Base-by-base conservation (phyloP, 2,797 vertebrate genomes). In the Allobates femoralis region DNA sequence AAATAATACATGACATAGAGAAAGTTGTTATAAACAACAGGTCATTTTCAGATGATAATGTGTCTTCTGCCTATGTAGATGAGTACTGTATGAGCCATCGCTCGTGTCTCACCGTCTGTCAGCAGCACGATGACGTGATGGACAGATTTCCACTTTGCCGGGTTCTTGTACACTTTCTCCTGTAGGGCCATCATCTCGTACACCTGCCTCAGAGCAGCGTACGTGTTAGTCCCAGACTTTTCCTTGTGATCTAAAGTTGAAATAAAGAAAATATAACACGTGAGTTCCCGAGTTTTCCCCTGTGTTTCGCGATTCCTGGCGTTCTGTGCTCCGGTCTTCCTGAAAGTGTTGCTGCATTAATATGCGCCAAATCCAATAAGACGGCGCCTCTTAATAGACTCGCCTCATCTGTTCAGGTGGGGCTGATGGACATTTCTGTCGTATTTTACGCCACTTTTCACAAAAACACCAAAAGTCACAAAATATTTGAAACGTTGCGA, bases 71-170 rank as follows among this genome's bases (percentile, higher is more conserved):
- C n/a, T 58, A 21, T 58, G 56, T n/a, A 58, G 56, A 41, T 73
- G 7, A 41, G 21, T 21, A 3, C 10, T 41, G 5, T 23, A 3
- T 3, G 16, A 26, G 3, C 14, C 60, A 30, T 14, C 30, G n/a
- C 2, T 66, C 15, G 11, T 53, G 6, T 58, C 91, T 93, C 91
- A 97, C 97, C 97, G 0, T 98, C 97, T 0, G 96, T 97, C 89
- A 95, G 89, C 21, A 97, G 94, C 87, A 98, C 91, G 85, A 98
- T 94, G 88, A 95, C 92, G 0, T 97, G 96, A 75, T 96, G 95
- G n/a, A 95, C 96, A 79, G 96, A 93, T 10, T 92, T 90, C 88
- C 96, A 97, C 21, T 85, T 85, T 10, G 37, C 67, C 0, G 1
- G 74, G 2, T 28, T 23, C 0, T 55, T 41, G 0, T 84, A 67